A percentile compares a stretch with the other conserved stretches of the same genome.
phyloP scores from a whole-genome alignment of 2,797 vertebrate species.

The Tympanoctomys barrerae region DNA sequence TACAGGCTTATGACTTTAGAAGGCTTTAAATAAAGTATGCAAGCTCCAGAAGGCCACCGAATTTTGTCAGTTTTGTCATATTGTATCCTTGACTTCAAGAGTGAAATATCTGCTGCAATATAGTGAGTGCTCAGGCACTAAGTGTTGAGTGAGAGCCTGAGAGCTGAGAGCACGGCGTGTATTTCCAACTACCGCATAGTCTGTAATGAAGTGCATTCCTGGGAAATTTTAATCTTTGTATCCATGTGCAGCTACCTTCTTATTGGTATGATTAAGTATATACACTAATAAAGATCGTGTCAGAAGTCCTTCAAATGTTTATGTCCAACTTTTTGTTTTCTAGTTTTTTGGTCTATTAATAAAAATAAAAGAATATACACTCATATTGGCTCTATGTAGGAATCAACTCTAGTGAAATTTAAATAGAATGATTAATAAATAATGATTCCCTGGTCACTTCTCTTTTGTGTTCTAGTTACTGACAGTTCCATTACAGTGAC shows the following conservation, averaged over 20 bases:
- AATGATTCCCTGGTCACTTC: background rate
- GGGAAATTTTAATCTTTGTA: background rate
- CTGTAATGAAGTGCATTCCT: background rate
- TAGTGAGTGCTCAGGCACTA: slow-evolving; percentile 13
- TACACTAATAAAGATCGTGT: slow-evolving; percentile 7
- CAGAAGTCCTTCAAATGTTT: background rate
- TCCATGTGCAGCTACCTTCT: background rate
- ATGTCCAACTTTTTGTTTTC: background rate
- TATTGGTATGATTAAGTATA: slow-evolving; percentile 4
- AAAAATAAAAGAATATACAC: background rate
- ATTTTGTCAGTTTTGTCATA: background rate
- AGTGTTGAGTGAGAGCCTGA: background rate
- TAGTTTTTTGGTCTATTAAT: background rate
- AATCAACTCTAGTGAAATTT: background rate
- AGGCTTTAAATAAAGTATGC: background rate
- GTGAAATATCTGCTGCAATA: background rate
- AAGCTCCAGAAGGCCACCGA: background rate
- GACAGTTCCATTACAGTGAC: background rate
- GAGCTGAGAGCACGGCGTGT: background rate
- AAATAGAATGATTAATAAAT: background rate
- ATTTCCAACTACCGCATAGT: background rate
- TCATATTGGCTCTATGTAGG: slow-evolving; percentile 1
- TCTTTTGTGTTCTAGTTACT: slow-evolving; percentile 22
- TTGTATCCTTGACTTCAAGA: background rate
- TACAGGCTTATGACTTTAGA: background rate